phyloP scores from a whole-genome alignment of 1,140 invertebrate species.

The Eumaeus atala region DNA sequence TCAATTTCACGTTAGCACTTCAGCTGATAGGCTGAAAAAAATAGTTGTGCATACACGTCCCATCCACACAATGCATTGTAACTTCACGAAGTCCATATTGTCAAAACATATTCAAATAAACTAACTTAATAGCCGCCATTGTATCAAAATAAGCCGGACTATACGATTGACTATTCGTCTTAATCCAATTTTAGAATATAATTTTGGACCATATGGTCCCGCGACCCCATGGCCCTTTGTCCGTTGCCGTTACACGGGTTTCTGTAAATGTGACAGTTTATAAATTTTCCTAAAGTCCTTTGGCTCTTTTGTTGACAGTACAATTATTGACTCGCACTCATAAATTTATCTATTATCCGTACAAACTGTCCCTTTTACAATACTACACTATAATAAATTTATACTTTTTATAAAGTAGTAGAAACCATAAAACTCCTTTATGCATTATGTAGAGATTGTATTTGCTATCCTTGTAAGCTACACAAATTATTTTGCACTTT shows the following conservation, averaged over 20 bases:
- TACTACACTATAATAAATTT: too few relatives aligned
- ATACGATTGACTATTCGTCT: constrained; percentile 29
- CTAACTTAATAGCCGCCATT: constrained; percentile 40
- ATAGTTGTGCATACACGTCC: too few relatives aligned
- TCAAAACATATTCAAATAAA: constrained; percentile 45
- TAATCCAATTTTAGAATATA: constrained; percentile 65
- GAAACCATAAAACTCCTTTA: too few relatives aligned
- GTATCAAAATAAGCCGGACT: constrained; percentile 47
- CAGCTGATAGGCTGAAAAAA: too few relatives aligned
- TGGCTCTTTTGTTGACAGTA: constrained; percentile 44
- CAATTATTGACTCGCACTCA: constrained; percentile 50
- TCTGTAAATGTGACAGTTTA: constrained; percentile 36
- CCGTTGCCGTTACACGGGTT: constrained; percentile 41
- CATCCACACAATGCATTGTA: neutral
- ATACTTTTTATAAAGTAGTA: too few relatives aligned
- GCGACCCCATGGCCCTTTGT: constrained; percentile 43
- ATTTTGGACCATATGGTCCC: constrained; percentile 46
- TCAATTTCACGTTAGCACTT: too few relatives aligned
- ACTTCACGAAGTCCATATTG: constrained; percentile 16
- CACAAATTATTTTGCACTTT: too few relatives aligned
- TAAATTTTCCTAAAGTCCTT: constrained; percentile 41
- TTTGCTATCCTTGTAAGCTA: too few relatives aligned
- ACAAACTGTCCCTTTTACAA: constrained; percentile 8
- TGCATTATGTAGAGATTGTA: too few relatives aligned
- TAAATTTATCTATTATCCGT: constrained; percentile 31